Percentiles rank a stretch among this genome's conserved stretches.
Evolutionary conservation across 2,797 vertebrate species (phyloP).

Genomic region (Gymnothorax reevesii): DNA sequence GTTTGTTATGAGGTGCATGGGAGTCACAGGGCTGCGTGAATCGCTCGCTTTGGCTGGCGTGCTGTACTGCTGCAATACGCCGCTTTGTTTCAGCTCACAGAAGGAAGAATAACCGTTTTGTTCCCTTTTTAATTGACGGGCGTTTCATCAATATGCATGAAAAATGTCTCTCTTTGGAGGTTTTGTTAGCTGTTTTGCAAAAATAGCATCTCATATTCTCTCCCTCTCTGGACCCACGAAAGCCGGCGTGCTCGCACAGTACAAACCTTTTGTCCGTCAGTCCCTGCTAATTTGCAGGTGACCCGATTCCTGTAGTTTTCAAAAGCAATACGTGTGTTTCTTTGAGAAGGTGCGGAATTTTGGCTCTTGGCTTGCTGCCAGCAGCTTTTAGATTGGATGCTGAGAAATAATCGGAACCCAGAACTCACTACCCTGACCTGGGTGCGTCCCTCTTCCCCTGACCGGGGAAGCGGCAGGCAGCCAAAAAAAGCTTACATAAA

Average conservation of each 20-base stretch:
- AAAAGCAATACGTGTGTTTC: background rate
- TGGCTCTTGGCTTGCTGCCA: background rate
- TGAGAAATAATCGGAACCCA: background rate
- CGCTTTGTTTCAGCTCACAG: background rate
- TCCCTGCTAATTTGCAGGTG: conserved; percentile 1
- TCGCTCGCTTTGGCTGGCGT: background rate
- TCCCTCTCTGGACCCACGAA: background rate
- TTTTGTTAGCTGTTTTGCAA: background rate
- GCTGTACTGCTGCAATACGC: conserved; percentile 6
- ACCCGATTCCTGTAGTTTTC: background rate
- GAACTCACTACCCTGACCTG: conserved; percentile 2
- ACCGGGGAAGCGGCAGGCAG: conserved; percentile 3
- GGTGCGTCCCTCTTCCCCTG: conserved; percentile 3
- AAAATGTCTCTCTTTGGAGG: background rate
- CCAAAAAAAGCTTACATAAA: conserved; percentile 8
- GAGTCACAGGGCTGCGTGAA: background rate
- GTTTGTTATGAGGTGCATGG: background rate
- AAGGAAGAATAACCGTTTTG: background rate
- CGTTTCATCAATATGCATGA: background rate
- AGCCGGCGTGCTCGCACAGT: background rate
- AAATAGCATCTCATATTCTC: background rate
- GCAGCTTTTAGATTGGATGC: background rate
- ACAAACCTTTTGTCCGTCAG: background rate
- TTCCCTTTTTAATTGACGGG: background rate
- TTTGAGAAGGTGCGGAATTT: background rate